Evolutionary conservation across 1,140 invertebrate genomes (phyloP), one percentile per base, ranked within the genome.

Genomic region (Dermatophagoides farinae): DNA sequence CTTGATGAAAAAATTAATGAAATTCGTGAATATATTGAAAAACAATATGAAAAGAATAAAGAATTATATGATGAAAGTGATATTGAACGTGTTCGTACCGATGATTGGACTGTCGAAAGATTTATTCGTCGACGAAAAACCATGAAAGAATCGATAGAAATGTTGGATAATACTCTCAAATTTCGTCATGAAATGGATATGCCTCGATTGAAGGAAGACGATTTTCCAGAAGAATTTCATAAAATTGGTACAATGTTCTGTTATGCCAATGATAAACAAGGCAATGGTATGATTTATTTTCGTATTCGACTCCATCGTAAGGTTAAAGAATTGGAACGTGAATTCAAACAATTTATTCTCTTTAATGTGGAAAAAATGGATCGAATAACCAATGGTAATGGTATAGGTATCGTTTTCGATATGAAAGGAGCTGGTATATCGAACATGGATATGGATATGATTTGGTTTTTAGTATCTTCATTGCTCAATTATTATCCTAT

Each of bases 31-130:
- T 16, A 31, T 10, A 20, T 57, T 46, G 9, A 62, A 20, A 12
- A 41, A 23, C 22, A 66, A 52, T 70, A 0, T 77, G 82, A 65
- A 75, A 79, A 43, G 69, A 74, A 9, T 73, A 79, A 59, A 14
- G 49, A 63, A 5, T 22, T 53, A 10, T 67, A 62, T 38, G 58
- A 63, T 51, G 40, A 49, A 18, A 52, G 52, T 14, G 66, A 67
- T 49, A 54, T 65, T 6, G 52, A 66, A 46, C 10, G 51, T 1
- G 52, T 65, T 8, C 62, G 61, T 31, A 58, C 53, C 1, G 64
- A 66, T 57, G 64, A 66, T 49, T 67, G 65, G 65, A 63, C 40
- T 18, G 54, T 66, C 1, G 51, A 49, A 18, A 31, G 65, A 22
- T 67, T 64, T 22, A 38, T 67, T 4, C 60, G 61, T 22, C 31